Conservation (phyloP, 2,797 vertebrate species). For the Spheniscus humboldti region DNA sequence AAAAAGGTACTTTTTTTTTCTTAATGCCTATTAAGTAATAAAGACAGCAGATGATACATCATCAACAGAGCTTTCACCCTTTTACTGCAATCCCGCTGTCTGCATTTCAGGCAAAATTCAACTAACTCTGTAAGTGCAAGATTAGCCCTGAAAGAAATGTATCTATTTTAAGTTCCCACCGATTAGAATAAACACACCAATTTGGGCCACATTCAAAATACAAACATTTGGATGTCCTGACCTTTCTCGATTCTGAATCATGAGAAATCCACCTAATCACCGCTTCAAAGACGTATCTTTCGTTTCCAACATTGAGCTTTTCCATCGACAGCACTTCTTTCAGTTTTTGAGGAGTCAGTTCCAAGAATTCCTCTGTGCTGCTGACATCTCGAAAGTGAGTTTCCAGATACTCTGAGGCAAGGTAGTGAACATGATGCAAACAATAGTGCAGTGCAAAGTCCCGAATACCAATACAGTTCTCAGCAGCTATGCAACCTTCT, state of each 20-base stretch:
- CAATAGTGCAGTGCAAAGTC: conserved; percentile 96
- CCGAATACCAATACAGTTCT: conserved; percentile 97
- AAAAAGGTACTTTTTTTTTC: not conserved
- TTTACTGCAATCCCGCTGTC: not conserved
- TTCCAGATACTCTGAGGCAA: conserved; percentile 94
- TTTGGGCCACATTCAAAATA: not conserved
- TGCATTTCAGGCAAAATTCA: not conserved
- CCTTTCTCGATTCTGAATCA: conserved; percentile 89
- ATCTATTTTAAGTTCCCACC: not conserved
- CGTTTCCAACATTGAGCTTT: conserved; percentile 96
- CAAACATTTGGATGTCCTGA: conserved; percentile 54
- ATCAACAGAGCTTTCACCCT: not conserved
- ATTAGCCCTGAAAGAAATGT: not conserved
- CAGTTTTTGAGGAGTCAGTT: conserved; percentile 86
- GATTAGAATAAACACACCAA: not conserved
- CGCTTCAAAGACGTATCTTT: conserved; percentile 92
- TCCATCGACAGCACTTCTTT: conserved; percentile 92
- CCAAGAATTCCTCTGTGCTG: conserved; percentile 90
- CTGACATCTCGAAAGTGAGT: conserved; percentile 95
- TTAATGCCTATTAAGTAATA: not conserved
- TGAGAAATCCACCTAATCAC: conserved; percentile 92
- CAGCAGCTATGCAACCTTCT: conserved; percentile 93
- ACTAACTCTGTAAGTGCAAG: not conserved
- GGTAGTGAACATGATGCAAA: conserved; percentile 90
- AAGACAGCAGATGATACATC: not conserved